A percentile compares a stretch with the other conserved stretches of the same genome.
phyloP scores from a whole-genome alignment of 2,113 vertebrate genomes.

The Cyprinodon variegatus region DNA sequence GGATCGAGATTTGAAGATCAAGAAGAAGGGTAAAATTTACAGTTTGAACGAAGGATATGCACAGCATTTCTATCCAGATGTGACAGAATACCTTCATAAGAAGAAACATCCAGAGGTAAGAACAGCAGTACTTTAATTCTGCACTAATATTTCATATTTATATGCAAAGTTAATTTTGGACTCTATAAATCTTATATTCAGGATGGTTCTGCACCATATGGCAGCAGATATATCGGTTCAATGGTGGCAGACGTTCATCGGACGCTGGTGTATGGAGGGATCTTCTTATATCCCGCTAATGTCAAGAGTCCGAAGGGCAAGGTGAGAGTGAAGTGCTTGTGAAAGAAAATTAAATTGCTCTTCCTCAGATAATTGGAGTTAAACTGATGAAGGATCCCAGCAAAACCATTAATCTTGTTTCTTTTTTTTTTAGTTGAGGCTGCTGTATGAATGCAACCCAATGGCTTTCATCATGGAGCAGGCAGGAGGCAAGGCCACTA shows the following conservation, averaged over 20 bases:
- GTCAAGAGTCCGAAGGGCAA: constrained; percentile 94
- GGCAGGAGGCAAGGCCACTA: constrained; percentile 94
- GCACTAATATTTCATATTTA: not conserved
- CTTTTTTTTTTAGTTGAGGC: constrained; percentile 83
- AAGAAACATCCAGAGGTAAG: constrained; percentile 93
- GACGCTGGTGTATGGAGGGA: constrained; percentile 94
- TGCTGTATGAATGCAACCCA: constrained; percentile 96
- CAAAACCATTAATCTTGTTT: not conserved
- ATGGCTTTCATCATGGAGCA: constrained; percentile 97
- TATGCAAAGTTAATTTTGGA: not conserved
- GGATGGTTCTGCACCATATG: constrained; percentile 91
- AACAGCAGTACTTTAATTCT: not conserved
- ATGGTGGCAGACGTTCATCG: constrained; percentile 98
- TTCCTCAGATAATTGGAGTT: not conserved
- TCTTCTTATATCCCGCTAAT: constrained; percentile 96
- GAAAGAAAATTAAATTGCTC: too few relatives aligned
- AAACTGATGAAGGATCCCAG: not conserved
- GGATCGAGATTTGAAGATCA: constrained; percentile 92
- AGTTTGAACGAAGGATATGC: constrained; percentile 97
- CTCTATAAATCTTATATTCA: constrained; percentile 49
- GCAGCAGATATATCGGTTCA: constrained; percentile 92
- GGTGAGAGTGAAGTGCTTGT: constrained; percentile 74
- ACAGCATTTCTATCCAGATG: constrained; percentile 89
- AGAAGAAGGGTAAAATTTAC: constrained; percentile 96
- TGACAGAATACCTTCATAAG: constrained; percentile 91